phyloP scores from a whole-genome alignment of 2,113 vertebrate genomes.

The Corythornis cristatus region DNA sequence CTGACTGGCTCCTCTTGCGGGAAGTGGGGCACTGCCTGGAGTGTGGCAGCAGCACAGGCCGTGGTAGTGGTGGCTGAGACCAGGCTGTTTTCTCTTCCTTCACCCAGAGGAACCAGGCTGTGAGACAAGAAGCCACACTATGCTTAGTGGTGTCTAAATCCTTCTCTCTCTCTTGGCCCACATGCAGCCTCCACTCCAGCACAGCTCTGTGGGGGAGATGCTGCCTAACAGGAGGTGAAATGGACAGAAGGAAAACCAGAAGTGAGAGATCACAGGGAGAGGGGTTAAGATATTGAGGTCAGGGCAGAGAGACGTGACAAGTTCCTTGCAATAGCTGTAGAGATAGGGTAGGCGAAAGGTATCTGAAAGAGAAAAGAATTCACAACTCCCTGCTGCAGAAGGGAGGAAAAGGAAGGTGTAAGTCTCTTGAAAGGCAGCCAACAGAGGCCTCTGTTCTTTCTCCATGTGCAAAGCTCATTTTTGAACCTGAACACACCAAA shows the following conservation, averaged over 20 bases:
- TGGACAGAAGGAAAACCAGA: not conserved
- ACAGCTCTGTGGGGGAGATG: not conserved
- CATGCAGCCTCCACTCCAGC: not conserved
- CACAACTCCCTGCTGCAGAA: not conserved
- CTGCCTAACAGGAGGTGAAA: not conserved
- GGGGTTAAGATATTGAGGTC: not conserved
- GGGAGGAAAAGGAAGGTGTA: not conserved
- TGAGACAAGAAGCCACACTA: not conserved
- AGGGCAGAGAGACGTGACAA: not conserved
- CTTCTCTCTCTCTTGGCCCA: not conserved
- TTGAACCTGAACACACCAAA: not conserved
- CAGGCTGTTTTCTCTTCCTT: not conserved
- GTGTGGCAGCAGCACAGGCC: not conserved
- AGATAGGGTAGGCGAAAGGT: not conserved
- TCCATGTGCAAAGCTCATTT: not conserved
- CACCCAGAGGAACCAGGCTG: not conserved
- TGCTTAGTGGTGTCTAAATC: not conserved
- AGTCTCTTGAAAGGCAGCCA: not conserved
- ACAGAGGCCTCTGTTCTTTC: not conserved
- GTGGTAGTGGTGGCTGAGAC: not conserved
- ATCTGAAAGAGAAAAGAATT: not conserved
- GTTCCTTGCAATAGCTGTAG: not conserved
- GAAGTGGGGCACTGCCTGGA: not conserved
- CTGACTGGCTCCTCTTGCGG: conserved; percentile 5
- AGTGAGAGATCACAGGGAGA: not conserved